Base-by-base conservation (phyloP, 2,113 vertebrate genomes). In the Hyperoodon ampullatus region DNA sequence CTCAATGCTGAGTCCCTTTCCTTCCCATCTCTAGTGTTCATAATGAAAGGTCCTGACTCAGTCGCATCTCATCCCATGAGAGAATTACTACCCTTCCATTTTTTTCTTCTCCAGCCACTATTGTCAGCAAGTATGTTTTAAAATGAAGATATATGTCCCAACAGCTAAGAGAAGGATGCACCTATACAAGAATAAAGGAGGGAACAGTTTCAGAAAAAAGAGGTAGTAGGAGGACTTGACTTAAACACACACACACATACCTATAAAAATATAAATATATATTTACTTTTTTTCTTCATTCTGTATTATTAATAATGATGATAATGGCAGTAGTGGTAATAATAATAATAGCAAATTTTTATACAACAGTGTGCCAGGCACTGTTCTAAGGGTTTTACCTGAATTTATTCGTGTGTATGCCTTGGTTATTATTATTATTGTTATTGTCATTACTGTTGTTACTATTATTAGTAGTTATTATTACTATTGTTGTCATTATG, bases 71-170 rank as follows among this genome's bases (percentile, higher is more conserved):
- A 12, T 81, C 13, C 3, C 19, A 0, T 61, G 66, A 74, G 35
- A 75, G 39, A 5, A 72, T 11, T 19, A 7, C 1, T 55, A 8
- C 3, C 7, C 13, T 3, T 33, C 7, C 26, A 1, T 24, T 16
- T 60, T 65, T 75, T 90, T 6, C 55, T 91, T 72, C 60, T 78
- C 6, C 44, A 58, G 15, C n/a, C 28, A 23, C 39, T 35, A 23
- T 63, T 70, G 3, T 53, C 55, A 65, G 33, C 39, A 60, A 24
- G 71, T 60, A 21, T 3, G 15, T 42, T 78, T 74, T 33, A 61
- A 60, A 84, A 66, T 19, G n/a, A 82, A 90, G 28, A 47, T 44
- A 6, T 35, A 2, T 33, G 6, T 15, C 15, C 28, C 26, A 39
- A 80, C 0, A 93, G 23, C 44, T 74, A 83, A 88, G 72, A 91